Conservation (phyloP, 2,113 vertebrate species). For the Podocnemis expansa region DNA sequence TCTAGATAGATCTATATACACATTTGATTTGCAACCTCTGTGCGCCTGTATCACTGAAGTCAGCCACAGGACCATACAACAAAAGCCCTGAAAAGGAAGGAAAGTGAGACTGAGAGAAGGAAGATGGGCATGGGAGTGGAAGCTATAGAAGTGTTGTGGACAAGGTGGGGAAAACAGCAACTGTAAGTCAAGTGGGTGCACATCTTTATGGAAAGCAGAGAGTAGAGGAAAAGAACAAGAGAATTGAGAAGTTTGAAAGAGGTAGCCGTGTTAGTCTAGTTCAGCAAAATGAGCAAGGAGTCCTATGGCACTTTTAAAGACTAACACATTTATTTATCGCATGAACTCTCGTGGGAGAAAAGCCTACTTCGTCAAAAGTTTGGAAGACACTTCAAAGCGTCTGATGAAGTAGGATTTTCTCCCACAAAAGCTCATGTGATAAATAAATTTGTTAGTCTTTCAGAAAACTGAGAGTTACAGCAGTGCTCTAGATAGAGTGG, state of each 20-base stretch:
- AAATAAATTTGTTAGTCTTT: no score
- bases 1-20: background rate
- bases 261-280: no score
- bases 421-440: no score
- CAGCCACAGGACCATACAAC: accelerated
- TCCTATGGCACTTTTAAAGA: no score
- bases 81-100: background rate
- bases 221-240: background rate
- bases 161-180: background rate
- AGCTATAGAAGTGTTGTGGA: background rate
- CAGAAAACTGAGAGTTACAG: accelerated
- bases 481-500: background rate
- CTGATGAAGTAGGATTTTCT: no score
- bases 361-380: no score
- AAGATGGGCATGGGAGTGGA: background rate
- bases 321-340: no score
- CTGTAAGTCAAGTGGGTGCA: background rate
- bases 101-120: background rate
- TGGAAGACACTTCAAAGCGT: no score
- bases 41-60: background rate
- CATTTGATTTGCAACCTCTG: background rate
- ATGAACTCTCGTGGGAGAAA: no score
- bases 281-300: no score
- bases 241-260: no score
- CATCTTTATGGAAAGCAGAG: background rate